Percentiles rank a stretch among this genome's conserved stretches.
These are phyloP conservation scores for Crotalus helleri DNA, from an alignment of 2,113 vertebrate species.

Conservation along the genomic window DNA sequence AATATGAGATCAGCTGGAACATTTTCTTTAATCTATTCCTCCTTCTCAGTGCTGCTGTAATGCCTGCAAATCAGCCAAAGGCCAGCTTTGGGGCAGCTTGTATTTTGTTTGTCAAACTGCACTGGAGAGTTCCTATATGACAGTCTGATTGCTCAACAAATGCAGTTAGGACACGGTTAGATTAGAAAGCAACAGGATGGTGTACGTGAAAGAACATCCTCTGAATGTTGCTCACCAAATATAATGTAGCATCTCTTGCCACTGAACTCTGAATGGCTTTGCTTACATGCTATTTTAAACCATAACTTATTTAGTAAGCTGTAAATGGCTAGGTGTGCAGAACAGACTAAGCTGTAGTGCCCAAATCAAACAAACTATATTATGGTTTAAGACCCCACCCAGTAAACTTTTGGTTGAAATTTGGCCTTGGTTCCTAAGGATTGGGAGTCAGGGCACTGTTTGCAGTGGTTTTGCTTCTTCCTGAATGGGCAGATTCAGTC, in stretches of 20 bases:
- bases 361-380: not conserved
- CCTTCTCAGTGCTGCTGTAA: not conserved
- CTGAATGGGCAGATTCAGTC: not conserved
- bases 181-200: slow-evolving; percentile 46
- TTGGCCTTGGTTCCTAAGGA: not conserved
- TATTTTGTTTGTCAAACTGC: not conserved
- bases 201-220: slow-evolving; percentile 22
- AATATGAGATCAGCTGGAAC: not conserved
- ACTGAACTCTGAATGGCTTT: not conserved
- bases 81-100: not conserved
- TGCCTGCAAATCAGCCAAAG: not conserved
- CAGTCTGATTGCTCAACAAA: slow-evolving; percentile 36
- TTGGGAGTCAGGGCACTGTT: not conserved
- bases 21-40: not conserved
- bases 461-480: not conserved
- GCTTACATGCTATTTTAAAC: not conserved
- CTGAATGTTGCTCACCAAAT: not conserved
- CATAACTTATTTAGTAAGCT: not conserved
- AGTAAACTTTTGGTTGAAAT: not conserved
- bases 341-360: not conserved
- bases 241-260: not conserved
- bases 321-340: not conserved
- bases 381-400: not conserved
- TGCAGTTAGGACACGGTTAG: slow-evolving; percentile 37
- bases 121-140: slow-evolving; percentile 34